A percentile compares a stretch with the other conserved stretches of the same genome.
These are phyloP conservation scores for Heterocephalus glaber DNA, from an alignment of 2,113 vertebrate species.

Conservation along the genomic window DNA sequence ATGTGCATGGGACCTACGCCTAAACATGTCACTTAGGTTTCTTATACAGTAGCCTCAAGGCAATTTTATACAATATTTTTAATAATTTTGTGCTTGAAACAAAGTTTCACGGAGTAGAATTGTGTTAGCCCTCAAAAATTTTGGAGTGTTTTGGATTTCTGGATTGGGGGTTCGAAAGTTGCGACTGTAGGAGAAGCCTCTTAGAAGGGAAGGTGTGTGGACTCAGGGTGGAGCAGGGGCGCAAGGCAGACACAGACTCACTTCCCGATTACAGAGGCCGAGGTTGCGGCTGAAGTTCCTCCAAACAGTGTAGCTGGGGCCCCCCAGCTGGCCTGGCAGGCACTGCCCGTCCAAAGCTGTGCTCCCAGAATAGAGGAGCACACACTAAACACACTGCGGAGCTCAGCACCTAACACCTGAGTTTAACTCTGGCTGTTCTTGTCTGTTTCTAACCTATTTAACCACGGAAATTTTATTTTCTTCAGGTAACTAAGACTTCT, in stretches of 20 bases:
- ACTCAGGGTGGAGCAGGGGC: not conserved
- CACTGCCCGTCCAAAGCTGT: not conserved
- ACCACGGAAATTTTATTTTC: not conserved
- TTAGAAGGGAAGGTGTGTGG: not conserved
- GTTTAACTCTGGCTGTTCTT: not conserved
- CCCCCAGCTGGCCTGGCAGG: not conserved
- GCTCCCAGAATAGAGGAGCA: not conserved
- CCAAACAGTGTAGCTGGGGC: not conserved
- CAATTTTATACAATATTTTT: not conserved
- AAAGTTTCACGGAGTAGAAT: not conserved
- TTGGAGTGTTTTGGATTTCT: not conserved
- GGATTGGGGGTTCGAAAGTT: not conserved
- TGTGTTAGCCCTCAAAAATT: not conserved
- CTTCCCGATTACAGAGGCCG: not conserved
- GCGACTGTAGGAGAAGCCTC: not conserved
- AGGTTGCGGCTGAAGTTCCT: not conserved
- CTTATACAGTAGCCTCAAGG: not conserved
- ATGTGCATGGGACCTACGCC: not conserved
- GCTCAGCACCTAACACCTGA: not conserved
- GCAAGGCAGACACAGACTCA: not conserved
- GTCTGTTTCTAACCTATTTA: not conserved
- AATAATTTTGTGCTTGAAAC: not conserved
- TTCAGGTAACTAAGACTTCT: not conserved
- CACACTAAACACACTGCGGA: not conserved
- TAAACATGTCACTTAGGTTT: not conserved